These are phyloP conservation scores for Eupithecia pulchellata DNA, from an alignment of 2,888 invertebrate species.

Conservation along the genomic window DNA sequence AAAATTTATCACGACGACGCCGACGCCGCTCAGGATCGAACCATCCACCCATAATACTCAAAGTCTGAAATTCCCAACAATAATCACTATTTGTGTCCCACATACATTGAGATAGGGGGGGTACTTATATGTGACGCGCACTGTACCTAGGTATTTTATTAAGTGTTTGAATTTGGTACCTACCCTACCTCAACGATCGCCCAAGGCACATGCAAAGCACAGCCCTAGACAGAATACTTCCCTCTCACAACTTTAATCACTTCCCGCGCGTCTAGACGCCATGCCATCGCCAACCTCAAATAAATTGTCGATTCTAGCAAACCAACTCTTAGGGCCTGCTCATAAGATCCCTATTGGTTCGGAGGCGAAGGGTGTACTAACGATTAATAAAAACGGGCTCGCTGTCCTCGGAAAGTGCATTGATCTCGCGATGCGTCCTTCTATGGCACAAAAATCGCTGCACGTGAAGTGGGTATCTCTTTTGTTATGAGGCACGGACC, in stretches of 20 bases:
- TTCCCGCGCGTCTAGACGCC: conserved; percentile 80
- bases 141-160: background rate
- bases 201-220: conserved; percentile 37
- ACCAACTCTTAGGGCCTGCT: conserved; percentile 63
- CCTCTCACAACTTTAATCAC: conserved; percentile 70
- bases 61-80: too few species aligned
- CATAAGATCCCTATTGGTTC: conserved; percentile 70
- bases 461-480: conserved; percentile 76
- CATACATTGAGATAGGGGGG: too few species aligned
- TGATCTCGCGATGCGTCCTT: conserved; percentile 83
- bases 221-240: conserved; percentile 64
- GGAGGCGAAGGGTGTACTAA: conserved; percentile 58
- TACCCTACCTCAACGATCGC: conserved; percentile 7
- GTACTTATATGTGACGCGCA: too few species aligned
- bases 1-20: too few species aligned
- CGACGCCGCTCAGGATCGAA: too few species aligned
- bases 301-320: conserved; percentile 51
- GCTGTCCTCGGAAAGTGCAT: conserved; percentile 85
- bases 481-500: conserved; percentile 59
- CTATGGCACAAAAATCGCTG: conserved; percentile 82
- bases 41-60: too few species aligned
- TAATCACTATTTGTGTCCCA: too few species aligned
- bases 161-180: background rate
- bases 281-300: conserved; percentile 51
- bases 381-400: conserved; percentile 79